phyloP scores from a whole-genome alignment of 2,113 vertebrate species.

The Strigops habroptila region DNA sequence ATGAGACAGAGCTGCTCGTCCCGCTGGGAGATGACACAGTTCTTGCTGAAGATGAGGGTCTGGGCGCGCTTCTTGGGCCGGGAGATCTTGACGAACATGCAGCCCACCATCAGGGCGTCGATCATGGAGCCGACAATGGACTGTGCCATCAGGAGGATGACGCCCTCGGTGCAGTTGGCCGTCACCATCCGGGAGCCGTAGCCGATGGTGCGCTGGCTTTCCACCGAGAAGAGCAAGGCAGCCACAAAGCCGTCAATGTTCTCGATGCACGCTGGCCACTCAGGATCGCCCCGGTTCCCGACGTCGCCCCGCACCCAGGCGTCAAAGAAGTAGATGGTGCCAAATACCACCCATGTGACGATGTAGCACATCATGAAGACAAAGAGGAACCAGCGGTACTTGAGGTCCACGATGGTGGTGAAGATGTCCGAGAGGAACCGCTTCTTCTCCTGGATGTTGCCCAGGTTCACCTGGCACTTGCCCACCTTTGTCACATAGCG shows the following conservation, averaged over 20 bases:
- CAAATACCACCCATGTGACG: slow-evolving; percentile 80
- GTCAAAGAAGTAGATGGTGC: slow-evolving; percentile 74
- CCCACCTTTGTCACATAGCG: slow-evolving; percentile 83
- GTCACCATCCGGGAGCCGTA: slow-evolving; percentile 83
- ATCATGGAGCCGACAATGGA: slow-evolving; percentile 84
- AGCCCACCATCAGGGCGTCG: slow-evolving; percentile 84
- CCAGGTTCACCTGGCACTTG: slow-evolving; percentile 83
- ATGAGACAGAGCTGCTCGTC: slow-evolving; percentile 81
- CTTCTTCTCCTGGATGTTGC: slow-evolving; percentile 79
- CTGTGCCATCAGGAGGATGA: slow-evolving; percentile 78
- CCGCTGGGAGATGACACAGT: slow-evolving; percentile 77
- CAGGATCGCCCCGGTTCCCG: slow-evolving; percentile 68
- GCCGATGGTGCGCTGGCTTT: slow-evolving; percentile 84
- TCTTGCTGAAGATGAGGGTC: slow-evolving; percentile 85
- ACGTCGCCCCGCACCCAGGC: slow-evolving; percentile 77
- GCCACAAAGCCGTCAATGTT: slow-evolving; percentile 81
- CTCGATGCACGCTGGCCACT: slow-evolving; percentile 76
- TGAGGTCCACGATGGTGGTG: slow-evolving; percentile 84
- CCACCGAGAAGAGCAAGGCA: slow-evolving; percentile 80
- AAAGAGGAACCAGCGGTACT: slow-evolving; percentile 84
- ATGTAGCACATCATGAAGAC: slow-evolving; percentile 84
- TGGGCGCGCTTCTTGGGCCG: slow-evolving; percentile 83
- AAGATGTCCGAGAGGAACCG: slow-evolving; percentile 84
- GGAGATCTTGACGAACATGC: slow-evolving; percentile 89
- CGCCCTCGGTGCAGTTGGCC: slow-evolving; percentile 74